These are phyloP conservation scores for Amblyornis subalaris DNA, from an alignment of 2,113 vertebrate species.

Conservation along the genomic window DNA sequence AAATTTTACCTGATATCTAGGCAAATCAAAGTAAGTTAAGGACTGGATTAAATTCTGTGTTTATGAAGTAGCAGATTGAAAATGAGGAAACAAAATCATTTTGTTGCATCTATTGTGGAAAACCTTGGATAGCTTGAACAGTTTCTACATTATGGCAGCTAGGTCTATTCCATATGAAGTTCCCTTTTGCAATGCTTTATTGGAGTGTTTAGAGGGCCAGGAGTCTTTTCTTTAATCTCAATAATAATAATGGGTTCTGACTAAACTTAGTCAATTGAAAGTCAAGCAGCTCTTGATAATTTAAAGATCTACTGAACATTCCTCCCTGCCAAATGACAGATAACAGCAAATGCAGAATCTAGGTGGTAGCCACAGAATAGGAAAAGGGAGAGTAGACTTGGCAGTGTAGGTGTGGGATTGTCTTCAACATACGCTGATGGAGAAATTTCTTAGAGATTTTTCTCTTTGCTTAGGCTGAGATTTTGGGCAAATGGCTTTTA, in stretches of 20 bases:
- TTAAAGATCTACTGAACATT: not conserved
- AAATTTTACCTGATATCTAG: not conserved
- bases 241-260: not conserved
- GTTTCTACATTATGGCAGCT: not conserved
- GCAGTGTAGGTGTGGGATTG: not conserved
- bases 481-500: not conserved
- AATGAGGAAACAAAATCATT: not conserved
- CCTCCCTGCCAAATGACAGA: not conserved
- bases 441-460: not conserved
- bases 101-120: rapidly evolving
- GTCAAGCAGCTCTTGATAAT: not conserved
- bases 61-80: not conserved
- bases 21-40: not conserved
- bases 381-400: not conserved
- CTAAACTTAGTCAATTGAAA: not conserved
- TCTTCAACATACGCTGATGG: not conserved
- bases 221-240: not conserved
- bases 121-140: not conserved
- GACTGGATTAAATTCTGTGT: not conserved
- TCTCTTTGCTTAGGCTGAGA: not conserved
- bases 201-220: not conserved
- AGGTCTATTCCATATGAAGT: not conserved
- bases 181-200: not conserved
- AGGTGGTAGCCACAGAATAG: not conserved
- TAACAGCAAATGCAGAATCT: not conserved